These are phyloP conservation scores for Siniperca obscura DNA, from an alignment of 2,797 vertebrate genomes.

Conservation along the genomic window DNA sequence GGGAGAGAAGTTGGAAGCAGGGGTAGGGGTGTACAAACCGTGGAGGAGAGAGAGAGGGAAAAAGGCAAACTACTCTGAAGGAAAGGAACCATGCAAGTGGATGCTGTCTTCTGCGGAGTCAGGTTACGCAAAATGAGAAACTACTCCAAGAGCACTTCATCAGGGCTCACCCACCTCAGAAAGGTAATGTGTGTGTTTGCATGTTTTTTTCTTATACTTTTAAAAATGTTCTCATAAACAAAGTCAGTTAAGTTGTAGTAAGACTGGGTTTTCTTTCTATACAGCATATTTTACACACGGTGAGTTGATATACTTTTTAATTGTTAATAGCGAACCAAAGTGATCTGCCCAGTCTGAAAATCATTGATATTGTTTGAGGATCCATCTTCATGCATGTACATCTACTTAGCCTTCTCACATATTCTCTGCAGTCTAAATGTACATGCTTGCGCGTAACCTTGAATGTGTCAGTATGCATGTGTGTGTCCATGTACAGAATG, in stretches of 20 bases:
- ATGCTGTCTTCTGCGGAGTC: conserved; percentile 82
- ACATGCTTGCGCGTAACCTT: conserved; percentile 28
- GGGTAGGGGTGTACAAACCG: conserved; percentile 54
- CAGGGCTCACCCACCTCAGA: conserved; percentile 83
- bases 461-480: conserved; percentile 27
- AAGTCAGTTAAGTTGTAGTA: not conserved
- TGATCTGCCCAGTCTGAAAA: not conserved
- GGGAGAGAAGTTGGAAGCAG: conserved; percentile 63
- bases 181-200: conserved; percentile 74
- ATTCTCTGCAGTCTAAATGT: conserved; percentile 12
- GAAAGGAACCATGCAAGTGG: conserved; percentile 85
- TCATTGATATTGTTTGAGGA: not conserved
- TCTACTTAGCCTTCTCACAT: not conserved
- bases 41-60: conserved; percentile 35
- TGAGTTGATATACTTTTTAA: not conserved
- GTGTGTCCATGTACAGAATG: conserved; percentile 36
- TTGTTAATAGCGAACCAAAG: not conserved
- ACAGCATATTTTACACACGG: not conserved
- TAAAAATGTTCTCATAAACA: not conserved
- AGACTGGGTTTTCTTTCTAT: not conserved
- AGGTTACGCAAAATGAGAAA: conserved; percentile 86
- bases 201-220: not conserved
- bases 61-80: conserved; percentile 68
- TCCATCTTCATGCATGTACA: conserved; percentile 17
- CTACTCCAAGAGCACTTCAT: conserved; percentile 76